Conservation (phyloP, 1,140 invertebrate species). For the Tachypleus tridentatus region DNA sequence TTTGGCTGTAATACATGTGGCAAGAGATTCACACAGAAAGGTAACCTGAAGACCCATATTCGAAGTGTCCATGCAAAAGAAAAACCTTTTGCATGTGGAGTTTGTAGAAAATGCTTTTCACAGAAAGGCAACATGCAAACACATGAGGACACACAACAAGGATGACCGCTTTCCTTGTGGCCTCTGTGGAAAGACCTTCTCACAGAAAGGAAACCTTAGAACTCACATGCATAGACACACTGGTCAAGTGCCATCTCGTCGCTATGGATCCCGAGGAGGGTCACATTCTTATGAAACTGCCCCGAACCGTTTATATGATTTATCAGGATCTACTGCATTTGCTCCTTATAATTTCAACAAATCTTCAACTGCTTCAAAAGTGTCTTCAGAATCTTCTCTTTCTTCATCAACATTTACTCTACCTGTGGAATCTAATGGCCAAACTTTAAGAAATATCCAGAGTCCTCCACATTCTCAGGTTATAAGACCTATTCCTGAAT, state of each 20-base stretch:
- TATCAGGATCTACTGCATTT: neutral
- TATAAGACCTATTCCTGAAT: constrained; percentile 12
- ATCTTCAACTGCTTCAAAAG: neutral
- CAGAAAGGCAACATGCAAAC: constrained; percentile 56
- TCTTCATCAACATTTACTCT: too few relatives aligned
- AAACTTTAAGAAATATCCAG: neutral
- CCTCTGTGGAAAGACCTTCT: constrained; percentile 42
- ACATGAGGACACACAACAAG: constrained; percentile 85
- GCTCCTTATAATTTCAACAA: neutral
- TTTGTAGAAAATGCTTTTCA: constrained; percentile 31
- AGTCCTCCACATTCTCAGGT: neutral
- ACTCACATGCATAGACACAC: constrained; percentile 44
- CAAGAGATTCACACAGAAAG: constrained; percentile 27
- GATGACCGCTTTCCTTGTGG: constrained; percentile 28
- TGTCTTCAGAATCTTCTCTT: too few relatives aligned
- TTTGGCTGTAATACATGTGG: constrained; percentile 25
- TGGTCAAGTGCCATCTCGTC: constrained; percentile 16
- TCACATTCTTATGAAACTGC: neutral
- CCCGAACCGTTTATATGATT: neutral
- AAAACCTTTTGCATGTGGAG: constrained; percentile 27
- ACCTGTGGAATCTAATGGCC: too few relatives aligned
- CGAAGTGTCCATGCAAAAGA: constrained; percentile 69
- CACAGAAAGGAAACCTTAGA: constrained; percentile 48
- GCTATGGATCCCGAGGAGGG: neutral
- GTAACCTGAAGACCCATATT: constrained; percentile 84